Base-by-base conservation (phyloP, 2,113 vertebrate genomes). In the Callaeas wilsoni region DNA sequence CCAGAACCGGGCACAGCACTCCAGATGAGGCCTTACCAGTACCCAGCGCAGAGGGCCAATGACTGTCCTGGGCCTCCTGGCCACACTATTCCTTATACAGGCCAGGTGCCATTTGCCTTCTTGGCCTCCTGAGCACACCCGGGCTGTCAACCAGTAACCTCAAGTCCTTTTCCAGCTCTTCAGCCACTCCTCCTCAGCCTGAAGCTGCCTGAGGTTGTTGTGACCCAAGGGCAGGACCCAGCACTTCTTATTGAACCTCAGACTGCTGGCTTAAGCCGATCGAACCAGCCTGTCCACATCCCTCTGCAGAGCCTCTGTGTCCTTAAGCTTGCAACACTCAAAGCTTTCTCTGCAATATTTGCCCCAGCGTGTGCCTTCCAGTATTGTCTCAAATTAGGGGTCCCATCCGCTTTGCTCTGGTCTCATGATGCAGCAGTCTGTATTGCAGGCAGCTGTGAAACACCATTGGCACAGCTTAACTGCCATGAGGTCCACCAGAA, bases 391-490 rank as follows among this genome's bases (percentile, higher is more conserved):
- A 1, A 74, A 12, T 29, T 12, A 52, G 29, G 13, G 15, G 33
- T 15, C n/a, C 29, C 19, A 7, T 37, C 20, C 2, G 3, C 47
- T 76, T 44, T 64, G 30, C n/a, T 56, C 11, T 25, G 27, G 12
- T 39, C 30, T 57, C 12, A 37, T 2, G 12, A 11, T 10, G 10
- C n/a, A 62, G 27, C 46, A 32, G 27, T 10, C 12, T 15, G 39
- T 0, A 2, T 16, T 53, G 33, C 22, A 35, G 23, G 5, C 0
- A 3, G 29, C 25, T 7, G 10, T 32, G 68, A 52, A n/a, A 32
- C 10, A 33, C 20, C 3, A 9, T 1, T 17, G 44, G 26, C 35
- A 71, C 4, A 22, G 4, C 12, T 15, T 9, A 18, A 23, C 12
- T 29, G 7, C 23, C 9, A 1, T 9, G 17, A 50, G 10, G 18